phyloP scores from a whole-genome alignment of 2,888 invertebrate species.

The Plutella xylostella region DNA sequence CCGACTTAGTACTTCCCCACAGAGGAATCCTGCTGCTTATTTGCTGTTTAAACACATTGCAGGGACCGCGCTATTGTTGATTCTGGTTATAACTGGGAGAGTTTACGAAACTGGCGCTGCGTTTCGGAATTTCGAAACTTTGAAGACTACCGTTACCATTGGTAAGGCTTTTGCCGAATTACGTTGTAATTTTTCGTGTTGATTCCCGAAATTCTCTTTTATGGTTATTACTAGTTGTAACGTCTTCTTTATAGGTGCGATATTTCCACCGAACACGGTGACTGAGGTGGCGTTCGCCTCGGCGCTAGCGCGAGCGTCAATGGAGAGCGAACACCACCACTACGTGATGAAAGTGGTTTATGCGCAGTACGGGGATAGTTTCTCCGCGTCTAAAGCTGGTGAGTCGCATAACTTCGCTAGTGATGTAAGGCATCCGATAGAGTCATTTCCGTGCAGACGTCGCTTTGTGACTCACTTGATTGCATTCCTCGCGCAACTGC shows the following conservation, averaged over 20 bases:
- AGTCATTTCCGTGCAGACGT: too few species aligned
- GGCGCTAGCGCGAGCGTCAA: slow-evolving; percentile 45
- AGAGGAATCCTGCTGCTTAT: neutral
- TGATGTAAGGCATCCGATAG: neutral
- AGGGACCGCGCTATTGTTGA: slow-evolving; percentile 7
- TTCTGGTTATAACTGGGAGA: slow-evolving; percentile 26
- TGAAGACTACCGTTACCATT: slow-evolving; percentile 42
- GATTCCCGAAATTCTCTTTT: too few species aligned
- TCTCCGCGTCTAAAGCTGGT: slow-evolving; percentile 55
- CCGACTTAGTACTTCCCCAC: slow-evolving; percentile 8
- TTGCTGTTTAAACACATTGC: slow-evolving; percentile 6
- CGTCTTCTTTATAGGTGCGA: too few species aligned
- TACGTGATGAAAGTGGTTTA: slow-evolving; percentile 41
- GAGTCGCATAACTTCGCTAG: slow-evolving; percentile 12
- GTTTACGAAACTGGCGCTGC: slow-evolving; percentile 31
- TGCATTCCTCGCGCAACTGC: too few species aligned
- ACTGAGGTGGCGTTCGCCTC: slow-evolving; percentile 53
- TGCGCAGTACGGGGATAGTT: slow-evolving; percentile 46
- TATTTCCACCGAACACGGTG: slow-evolving; percentile 50
- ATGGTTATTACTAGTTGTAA: too few species aligned
- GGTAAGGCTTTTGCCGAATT: slow-evolving; percentile 32
- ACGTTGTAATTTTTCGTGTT: neutral
- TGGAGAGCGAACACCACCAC: slow-evolving; percentile 51
- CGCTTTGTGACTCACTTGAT: too few species aligned
- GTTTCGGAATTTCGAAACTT: slow-evolving; percentile 44